Base-by-base conservation (phyloP, 2,797 vertebrate genomes). In the Halcyon chelicuti region DNA sequence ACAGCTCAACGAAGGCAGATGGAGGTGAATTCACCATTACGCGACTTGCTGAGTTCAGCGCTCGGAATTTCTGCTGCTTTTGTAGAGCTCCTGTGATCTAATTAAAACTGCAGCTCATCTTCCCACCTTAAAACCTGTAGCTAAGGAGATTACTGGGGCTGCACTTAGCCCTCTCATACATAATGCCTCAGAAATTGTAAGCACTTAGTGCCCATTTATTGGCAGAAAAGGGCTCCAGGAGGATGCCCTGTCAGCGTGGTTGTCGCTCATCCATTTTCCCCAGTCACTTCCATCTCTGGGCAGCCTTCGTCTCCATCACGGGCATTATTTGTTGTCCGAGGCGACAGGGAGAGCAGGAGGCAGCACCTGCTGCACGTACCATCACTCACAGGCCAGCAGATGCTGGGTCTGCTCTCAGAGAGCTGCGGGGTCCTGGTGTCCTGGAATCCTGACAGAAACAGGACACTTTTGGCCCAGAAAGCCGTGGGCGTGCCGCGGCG, bases 131-230 rank as follows among this genome's bases (percentile, higher is more conserved):
- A 19, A 60, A 57, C 21, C 1, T 26, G 17, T 2, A 12, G 40
- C 47, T 21, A 6, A 51, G 70, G 58, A 37, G 21, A 12, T 37
- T 3, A 3, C n/a, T 46, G 51, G 51, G 46, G 5, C 22, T 72
- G 49, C 31, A 33, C 6, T 55, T 37, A 31, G 51, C 40, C 44
- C 3, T 0, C 28, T 63, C 5, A 82, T 4, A 78, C 21, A 0
- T 14, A 10, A 7, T 2, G 33, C 17, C 9, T 44, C 47, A 23
- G 77, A 14, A 40, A 23, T 0, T 16, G 12, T 33, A 9, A 14
- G 16, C 3, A 0, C 37, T 28, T 17, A 26, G 5, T 39, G 5
- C 1, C 8, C 8, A 2, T 14, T 10, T 44, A 9, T 4, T 13
- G 83, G 5, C 44, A 37, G 47, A n/a, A 33, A 1, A 8, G 51